Evolutionary conservation across 2,888 invertebrate species (phyloP).

Genomic region (Pollenia angustigena): DNA sequence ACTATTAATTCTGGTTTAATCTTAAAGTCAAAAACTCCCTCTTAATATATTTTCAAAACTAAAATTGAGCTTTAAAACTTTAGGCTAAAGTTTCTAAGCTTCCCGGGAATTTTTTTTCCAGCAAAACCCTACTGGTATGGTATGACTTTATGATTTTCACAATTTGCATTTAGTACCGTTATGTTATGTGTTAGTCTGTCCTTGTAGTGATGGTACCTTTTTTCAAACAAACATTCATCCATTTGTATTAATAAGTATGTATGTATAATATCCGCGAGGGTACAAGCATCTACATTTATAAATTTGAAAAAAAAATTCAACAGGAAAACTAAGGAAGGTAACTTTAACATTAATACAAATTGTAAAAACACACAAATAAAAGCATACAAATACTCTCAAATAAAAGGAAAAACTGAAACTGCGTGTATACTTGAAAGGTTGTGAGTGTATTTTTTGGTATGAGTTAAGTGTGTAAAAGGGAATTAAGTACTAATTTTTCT

Average conservation of each 20-base stretch:
- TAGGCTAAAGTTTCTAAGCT: too few species aligned
- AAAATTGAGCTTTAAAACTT: too few species aligned
- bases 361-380: conserved; percentile 44
- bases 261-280: neutral
- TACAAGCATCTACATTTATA: neutral
- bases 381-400: conserved; percentile 16
- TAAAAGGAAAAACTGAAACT: neutral
- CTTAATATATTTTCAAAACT: too few species aligned
- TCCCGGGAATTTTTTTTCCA: too few species aligned
- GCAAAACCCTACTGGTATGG: neutral
- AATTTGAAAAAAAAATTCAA: neutral
- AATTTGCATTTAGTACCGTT: conserved; percentile 22
- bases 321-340: conserved; percentile 53
- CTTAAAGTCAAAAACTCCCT: too few species aligned
- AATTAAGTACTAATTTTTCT: conserved; percentile 51
- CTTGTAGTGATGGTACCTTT: neutral
- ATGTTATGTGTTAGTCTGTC: neutral
- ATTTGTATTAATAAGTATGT: neutral
- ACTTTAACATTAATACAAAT: conserved; percentile 55
- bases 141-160: conserved; percentile 43
- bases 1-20: too few species aligned
- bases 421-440: neutral
- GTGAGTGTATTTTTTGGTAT: neutral
- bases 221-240: conserved; percentile 6
- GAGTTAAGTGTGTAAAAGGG: neutral